phyloP scores from a whole-genome alignment of 2,797 vertebrate genomes.

The Lindbergichthys nudifrons region DNA sequence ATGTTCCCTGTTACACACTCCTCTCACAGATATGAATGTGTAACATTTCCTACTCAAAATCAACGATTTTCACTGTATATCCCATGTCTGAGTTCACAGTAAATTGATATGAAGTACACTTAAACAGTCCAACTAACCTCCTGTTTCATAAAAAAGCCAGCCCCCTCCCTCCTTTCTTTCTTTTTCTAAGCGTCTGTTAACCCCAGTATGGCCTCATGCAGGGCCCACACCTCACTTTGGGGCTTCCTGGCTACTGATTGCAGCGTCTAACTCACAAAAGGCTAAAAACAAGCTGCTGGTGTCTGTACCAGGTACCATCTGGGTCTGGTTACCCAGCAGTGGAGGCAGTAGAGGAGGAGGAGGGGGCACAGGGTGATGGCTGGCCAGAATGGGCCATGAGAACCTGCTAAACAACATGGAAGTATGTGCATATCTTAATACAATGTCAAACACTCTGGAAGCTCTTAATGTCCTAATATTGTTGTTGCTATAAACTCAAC shows the following conservation, averaged over 20 bases:
- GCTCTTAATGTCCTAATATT: conserved; percentile 5
- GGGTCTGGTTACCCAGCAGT: conserved; percentile 76
- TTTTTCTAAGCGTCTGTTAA: conserved; percentile 47
- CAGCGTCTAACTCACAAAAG: conserved; percentile 78
- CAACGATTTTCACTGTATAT: not conserved
- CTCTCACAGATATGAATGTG: not conserved
- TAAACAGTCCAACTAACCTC: not conserved
- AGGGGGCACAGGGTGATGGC: conserved; percentile 53
- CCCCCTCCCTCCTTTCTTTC: conserved; percentile 17
- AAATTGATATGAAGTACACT: conserved; percentile 16
- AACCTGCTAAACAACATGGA: conserved; percentile 24
- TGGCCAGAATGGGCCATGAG: conserved; percentile 44
- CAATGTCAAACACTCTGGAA: not conserved
- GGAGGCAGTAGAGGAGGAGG: conserved; percentile 42
- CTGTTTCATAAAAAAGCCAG: not conserved
- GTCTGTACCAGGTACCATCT: conserved; percentile 84
- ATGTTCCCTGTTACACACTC: conserved; percentile 19
- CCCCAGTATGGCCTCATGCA: conserved; percentile 52
- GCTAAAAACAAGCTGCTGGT: conserved; percentile 74
- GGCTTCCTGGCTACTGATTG: conserved; percentile 77
- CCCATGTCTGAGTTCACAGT: conserved; percentile 14
- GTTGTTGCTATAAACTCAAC: not conserved
- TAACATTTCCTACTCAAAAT: not conserved
- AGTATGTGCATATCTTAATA: not conserved
- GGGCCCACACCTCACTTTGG: conserved; percentile 59